Evolutionary conservation across 2,888 invertebrate species (phyloP).

Genomic region (Deladenus siricidicola): DNA sequence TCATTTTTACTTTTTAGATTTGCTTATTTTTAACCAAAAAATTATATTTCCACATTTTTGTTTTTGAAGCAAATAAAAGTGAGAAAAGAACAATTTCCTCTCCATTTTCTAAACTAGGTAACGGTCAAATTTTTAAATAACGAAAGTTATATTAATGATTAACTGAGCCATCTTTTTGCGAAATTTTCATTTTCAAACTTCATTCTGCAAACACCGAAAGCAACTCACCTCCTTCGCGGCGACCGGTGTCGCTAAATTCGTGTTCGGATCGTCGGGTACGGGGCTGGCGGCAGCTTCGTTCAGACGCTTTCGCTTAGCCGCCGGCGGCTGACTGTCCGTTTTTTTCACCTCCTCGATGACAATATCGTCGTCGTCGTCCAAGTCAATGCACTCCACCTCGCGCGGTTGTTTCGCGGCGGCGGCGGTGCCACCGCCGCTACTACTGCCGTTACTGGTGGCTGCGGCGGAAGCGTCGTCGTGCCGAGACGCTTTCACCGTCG

Average conservation of each 20-base stretch:
- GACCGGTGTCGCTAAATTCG: not conserved
- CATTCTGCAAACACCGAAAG: too few relatives aligned
- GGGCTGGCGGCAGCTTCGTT: constrained; percentile 5
- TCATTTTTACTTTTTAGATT: too few relatives aligned
- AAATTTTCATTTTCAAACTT: too few relatives aligned
- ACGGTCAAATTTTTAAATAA: too few relatives aligned
- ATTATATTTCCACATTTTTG: too few relatives aligned
- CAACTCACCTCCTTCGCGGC: constrained; percentile 9
- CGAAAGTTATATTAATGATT: too few relatives aligned
- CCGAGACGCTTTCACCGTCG: constrained; percentile 9
- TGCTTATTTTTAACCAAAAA: too few relatives aligned
- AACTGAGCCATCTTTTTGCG: too few relatives aligned
- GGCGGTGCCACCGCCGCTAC: constrained; percentile 7
- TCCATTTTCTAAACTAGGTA: too few relatives aligned
- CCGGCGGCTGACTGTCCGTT: not conserved
- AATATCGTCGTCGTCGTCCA: constrained; percentile 32
- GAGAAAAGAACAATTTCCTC: too few relatives aligned
- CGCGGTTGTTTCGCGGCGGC: constrained; percentile 4
- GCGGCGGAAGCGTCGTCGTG: constrained; percentile 2
- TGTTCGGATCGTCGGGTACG: constrained; percentile 20
- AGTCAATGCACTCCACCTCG: constrained; percentile 32
- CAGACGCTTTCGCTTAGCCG: not conserved
- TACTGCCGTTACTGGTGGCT: constrained; percentile 2
- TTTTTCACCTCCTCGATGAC: constrained; percentile 3
- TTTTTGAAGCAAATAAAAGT: too few relatives aligned